Conservation (phyloP, 1,140 invertebrate genomes). For the Gryllus bimaculatus region DNA sequence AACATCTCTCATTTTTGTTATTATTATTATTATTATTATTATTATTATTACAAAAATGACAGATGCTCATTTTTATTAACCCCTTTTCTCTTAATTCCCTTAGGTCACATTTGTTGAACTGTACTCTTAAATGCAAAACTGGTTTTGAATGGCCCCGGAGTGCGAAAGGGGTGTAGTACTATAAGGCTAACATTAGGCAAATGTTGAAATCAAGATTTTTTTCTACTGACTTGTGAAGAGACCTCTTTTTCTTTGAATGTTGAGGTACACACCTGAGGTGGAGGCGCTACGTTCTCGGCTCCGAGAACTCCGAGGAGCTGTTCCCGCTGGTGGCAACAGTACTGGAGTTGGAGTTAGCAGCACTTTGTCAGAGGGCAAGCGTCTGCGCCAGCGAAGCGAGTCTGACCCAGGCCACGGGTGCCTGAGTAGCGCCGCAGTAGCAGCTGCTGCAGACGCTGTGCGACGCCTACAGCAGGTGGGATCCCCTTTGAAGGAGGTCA, state of each 20-base stretch:
- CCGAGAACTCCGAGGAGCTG: slow-evolving; percentile 9
- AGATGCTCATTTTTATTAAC: too few species aligned
- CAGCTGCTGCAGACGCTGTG: slow-evolving; percentile 8
- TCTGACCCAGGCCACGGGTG: slow-evolving; percentile 14
- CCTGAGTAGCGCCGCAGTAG: neutral
- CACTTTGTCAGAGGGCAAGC: neutral
- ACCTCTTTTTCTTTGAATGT: neutral
- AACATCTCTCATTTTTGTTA: too few species aligned
- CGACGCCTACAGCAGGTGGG: neutral
- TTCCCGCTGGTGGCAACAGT: neutral
- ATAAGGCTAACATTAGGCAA: too few species aligned
- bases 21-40: too few species aligned
- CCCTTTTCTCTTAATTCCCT: too few species aligned
- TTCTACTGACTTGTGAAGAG: too few species aligned
- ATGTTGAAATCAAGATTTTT: too few species aligned
- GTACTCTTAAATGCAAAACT: too few species aligned
- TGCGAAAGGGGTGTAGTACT: too few species aligned
- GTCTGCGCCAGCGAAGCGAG: slow-evolving; percentile 16
- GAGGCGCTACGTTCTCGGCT: slow-evolving; percentile 6
- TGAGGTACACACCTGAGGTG: neutral
- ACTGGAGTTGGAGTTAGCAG: neutral
- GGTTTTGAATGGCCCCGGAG: too few species aligned
- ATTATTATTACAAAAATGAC: too few species aligned
- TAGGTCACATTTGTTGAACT: too few species aligned
- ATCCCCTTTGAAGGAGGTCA: neutral